Conservation (phyloP, 2,113 vertebrate species). For the Athene noctua region DNA sequence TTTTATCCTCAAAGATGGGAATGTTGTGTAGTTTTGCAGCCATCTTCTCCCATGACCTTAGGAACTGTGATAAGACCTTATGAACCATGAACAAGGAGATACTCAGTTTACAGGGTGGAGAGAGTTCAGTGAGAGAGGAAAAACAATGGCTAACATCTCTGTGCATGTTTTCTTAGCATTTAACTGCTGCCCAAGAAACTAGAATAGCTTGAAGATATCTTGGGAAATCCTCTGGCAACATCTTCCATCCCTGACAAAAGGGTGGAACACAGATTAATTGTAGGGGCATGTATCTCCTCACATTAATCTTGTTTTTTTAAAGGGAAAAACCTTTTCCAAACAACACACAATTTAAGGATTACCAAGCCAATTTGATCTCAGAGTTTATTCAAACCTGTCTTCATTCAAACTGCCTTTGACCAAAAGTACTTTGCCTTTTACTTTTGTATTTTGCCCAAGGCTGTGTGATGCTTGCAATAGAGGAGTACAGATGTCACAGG, state of each 20-base stretch:
- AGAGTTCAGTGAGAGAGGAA: background rate
- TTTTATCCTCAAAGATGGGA: background rate
- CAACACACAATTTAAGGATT: background rate
- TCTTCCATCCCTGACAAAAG: background rate
- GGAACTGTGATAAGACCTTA: background rate
- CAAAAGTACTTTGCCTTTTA: background rate
- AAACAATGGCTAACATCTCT: background rate
- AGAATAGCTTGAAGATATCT: background rate
- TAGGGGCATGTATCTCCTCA: background rate
- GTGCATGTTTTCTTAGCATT: background rate
- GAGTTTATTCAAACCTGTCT: background rate
- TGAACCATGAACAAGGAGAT: background rate
- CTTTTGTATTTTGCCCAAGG: background rate
- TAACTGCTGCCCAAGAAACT: background rate
- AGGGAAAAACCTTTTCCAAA: background rate
- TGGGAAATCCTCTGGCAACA: background rate
- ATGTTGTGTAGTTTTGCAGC: background rate
- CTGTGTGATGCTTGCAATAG: background rate
- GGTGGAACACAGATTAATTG: background rate
- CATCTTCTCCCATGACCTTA: background rate
- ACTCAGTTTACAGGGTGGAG: background rate
- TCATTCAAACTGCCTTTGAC: background rate
- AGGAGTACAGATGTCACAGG: background rate
- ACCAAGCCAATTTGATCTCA: background rate
- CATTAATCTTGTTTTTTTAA: background rate